A percentile compares a stretch with the other conserved stretches of the same genome.
These are phyloP conservation scores for Limnodromus scolopaceus DNA, from an alignment of 2,797 vertebrate species.

Conservation along the genomic window DNA sequence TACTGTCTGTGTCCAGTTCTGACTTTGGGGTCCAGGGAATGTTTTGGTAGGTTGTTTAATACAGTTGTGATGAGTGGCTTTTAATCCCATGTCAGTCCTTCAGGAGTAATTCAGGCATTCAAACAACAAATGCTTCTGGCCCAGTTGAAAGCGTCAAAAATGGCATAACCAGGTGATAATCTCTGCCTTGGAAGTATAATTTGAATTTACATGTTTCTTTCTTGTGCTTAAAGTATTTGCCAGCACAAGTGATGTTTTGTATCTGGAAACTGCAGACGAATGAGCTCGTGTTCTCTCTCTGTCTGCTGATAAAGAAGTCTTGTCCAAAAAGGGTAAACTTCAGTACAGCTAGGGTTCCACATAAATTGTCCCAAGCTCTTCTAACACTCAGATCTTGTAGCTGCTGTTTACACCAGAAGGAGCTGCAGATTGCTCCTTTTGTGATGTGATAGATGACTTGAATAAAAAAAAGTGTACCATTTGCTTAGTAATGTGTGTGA, in stretches of 20 bases:
- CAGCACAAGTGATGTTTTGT: neutral
- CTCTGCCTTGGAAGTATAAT: neutral
- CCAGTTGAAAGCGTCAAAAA: neutral
- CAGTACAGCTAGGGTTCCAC: neutral
- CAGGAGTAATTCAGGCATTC: neutral
- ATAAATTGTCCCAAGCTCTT: neutral
- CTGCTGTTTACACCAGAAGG: neutral
- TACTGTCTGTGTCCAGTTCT: neutral
- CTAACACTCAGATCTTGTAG: neutral
- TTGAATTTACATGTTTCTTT: neutral
- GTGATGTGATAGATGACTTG: neutral
- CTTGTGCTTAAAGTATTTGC: neutral
- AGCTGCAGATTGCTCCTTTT: neutral
- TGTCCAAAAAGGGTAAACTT: neutral
- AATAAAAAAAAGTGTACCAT: neutral
- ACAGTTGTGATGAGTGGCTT: neutral
- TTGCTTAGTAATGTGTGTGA: neutral
- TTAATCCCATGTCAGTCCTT: neutral
- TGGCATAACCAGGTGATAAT: neutral
- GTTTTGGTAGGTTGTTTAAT: neutral
- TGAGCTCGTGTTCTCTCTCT: neutral
- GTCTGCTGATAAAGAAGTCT: neutral
- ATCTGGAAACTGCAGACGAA: neutral
- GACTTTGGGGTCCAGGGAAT: neutral
- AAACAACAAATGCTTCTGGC: neutral